Base-by-base conservation (phyloP, 2,888 invertebrate species). In the Druceiella hillmani region DNA sequence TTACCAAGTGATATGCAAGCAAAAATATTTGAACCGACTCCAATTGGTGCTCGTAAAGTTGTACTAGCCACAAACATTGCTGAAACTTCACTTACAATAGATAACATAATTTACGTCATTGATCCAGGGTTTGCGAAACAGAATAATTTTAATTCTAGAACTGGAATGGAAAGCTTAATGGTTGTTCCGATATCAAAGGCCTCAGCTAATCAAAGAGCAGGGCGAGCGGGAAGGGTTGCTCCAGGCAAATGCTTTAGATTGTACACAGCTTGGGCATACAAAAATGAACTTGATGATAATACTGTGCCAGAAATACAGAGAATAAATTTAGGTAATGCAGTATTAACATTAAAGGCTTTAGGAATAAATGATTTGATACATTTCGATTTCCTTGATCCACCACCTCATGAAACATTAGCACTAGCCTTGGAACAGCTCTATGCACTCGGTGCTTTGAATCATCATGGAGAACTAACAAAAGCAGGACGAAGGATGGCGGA, bases 51-150 rank as follows among this genome's bases (percentile, higher is more conserved):
- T 0, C 76, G 99, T 43, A 99, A 99, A 75, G 93, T 98, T 7
- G 87, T 99, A 5, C 65, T 99, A 29, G 99, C 99, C 0, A 99
- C 99, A 11, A 99, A 99, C 57, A 99, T 99, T 55, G 99, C 99
- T 0, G 99, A 99, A 71, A 99, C 99, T 1, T 98, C 98, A 2
- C 70, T 99, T 17, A 99, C 99, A 1, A 99, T 99, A 50, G 98
- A 99, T 59, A 98, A 98, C 53, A 99, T 99, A 46, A 85, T 93
- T 43, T 99, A 94, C 66, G 99, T 99, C 0, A 95, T 99, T 49
- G 99, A 99, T 70, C 95, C 98, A n/a, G 99, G 99, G 1, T 99
- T 97, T 69, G 92, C 93, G 30, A 99, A 99, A 61, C 97, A 98
- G 66, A 98, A 98, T 59, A 94, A 95, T 64, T 99, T 95, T 57